phyloP scores from a whole-genome alignment of 1,140 invertebrate species.

The Drosophila punjabiensis region DNA sequence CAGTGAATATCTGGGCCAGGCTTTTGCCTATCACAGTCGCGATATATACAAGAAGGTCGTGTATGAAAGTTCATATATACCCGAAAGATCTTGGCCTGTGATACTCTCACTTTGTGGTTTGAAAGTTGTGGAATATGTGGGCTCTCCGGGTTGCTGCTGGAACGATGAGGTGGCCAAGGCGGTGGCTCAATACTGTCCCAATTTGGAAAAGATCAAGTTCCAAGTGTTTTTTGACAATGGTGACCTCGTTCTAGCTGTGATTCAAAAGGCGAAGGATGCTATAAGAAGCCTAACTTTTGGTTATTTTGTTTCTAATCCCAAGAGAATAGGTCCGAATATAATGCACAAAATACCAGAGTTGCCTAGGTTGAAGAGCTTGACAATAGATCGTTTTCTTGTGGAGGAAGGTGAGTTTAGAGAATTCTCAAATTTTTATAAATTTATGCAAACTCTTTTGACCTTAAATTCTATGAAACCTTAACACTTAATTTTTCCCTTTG shows the following conservation, averaged over 20 bases:
- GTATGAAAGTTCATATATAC: neutral
- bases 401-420: neutral
- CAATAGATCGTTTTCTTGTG: neutral
- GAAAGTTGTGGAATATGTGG: neutral
- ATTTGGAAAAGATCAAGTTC: neutral
- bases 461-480: neutral
- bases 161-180: neutral
- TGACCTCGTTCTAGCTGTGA: neutral
- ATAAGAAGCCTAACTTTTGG: neutral
- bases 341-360: neutral
- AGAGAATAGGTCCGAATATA: neutral
- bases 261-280: neutral
- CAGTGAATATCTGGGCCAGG: neutral
- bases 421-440: too few species aligned
- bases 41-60: neutral
- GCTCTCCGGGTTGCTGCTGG: neutral
- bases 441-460: too few species aligned
- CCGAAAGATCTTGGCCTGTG: neutral
- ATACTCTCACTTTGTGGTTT: slow-evolving; percentile 2
- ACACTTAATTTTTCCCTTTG: neutral
- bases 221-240: neutral
- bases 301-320: fast-evolving
- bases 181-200: neutral
- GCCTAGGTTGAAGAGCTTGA: neutral
- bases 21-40: slow-evolving; percentile 13